phyloP scores from a whole-genome alignment of 2,888 invertebrate genomes.

The Troglohyphantes excavatus region DNA sequence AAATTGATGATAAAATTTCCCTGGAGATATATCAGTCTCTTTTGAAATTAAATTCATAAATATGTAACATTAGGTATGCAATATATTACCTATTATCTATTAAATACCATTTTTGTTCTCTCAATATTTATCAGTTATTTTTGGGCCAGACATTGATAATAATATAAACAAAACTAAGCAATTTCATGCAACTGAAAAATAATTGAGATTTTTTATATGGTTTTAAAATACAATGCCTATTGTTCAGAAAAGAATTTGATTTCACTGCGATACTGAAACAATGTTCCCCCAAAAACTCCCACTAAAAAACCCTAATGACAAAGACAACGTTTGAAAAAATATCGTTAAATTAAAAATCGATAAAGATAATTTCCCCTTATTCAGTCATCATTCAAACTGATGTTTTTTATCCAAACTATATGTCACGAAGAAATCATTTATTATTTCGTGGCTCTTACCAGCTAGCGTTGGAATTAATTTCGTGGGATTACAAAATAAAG shows the following conservation, averaged over 20 bases:
- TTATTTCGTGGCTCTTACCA: conserved; percentile 49
- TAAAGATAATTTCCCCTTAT: conserved; percentile 65
- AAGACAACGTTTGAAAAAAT: conserved; percentile 57
- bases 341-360: conserved; percentile 73
- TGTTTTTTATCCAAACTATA: conserved; percentile 50
- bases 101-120: too few relatives aligned
- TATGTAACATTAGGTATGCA: too few relatives aligned
- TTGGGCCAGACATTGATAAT: too few relatives aligned
- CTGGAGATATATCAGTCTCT: too few relatives aligned
- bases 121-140: too few relatives aligned
- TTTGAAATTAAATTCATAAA: too few relatives aligned
- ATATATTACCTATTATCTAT: too few relatives aligned
- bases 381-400: conserved; percentile 71
- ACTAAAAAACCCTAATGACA: conserved; percentile 51
- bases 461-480: conserved; percentile 64
- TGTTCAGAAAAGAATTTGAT: conserved; percentile 46
- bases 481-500: conserved; percentile 64
- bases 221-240: conserved; percentile 46
- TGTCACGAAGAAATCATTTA: conserved; percentile 71
- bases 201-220: neutral
- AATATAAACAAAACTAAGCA: too few relatives aligned
- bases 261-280: conserved; percentile 30
- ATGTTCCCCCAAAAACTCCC: conserved; percentile 5
- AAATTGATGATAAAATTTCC: too few relatives aligned
- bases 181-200: neutral